phyloP scores from a whole-genome alignment of 2,113 vertebrate genomes.

The Maccullochella peelii region DNA sequence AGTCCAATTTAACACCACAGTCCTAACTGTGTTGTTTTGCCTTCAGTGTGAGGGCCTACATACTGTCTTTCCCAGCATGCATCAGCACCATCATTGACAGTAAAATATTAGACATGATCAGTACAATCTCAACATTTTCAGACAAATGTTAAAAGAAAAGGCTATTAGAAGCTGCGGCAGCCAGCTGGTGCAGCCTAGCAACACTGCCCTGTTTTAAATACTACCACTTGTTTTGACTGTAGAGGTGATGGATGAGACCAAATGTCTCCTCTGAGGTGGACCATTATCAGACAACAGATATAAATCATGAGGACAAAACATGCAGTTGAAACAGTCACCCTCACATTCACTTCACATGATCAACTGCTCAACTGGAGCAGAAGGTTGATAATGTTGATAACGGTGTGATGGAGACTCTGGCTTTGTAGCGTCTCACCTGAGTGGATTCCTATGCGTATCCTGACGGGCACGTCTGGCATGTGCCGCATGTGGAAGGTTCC shows the following conservation, averaged over 20 bases:
- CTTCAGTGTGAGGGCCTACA: not conserved
- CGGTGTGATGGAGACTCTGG: not conserved
- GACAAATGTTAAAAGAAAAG: too few species aligned
- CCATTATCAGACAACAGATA: not conserved
- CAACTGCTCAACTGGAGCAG: not conserved
- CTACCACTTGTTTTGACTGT: not conserved
- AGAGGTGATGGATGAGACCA: not conserved
- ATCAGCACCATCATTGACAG: not conserved
- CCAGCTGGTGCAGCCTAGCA: not conserved
- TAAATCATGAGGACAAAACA: not conserved
- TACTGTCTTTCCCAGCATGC: not conserved
- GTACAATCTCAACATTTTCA: not conserved
- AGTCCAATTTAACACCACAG: not conserved
- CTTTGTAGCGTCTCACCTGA: slow-evolving; percentile 82
- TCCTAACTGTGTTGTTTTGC: not conserved
- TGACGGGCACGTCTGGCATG: slow-evolving; percentile 91
- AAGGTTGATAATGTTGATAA: not conserved
- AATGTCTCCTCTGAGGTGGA: not conserved
- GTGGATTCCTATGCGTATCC: slow-evolving; percentile 92
- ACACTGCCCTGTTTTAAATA: not conserved
- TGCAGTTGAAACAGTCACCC: not conserved
- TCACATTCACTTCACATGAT: not conserved
- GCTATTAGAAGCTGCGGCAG: not conserved
- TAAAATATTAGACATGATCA: not conserved
- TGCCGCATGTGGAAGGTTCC: slow-evolving; percentile 93